A percentile compares a stretch with the other conserved stretches of the same genome.
Conservation (phyloP, 1,140 invertebrate species). For the Camponotus pennsylvanicus region DNA sequence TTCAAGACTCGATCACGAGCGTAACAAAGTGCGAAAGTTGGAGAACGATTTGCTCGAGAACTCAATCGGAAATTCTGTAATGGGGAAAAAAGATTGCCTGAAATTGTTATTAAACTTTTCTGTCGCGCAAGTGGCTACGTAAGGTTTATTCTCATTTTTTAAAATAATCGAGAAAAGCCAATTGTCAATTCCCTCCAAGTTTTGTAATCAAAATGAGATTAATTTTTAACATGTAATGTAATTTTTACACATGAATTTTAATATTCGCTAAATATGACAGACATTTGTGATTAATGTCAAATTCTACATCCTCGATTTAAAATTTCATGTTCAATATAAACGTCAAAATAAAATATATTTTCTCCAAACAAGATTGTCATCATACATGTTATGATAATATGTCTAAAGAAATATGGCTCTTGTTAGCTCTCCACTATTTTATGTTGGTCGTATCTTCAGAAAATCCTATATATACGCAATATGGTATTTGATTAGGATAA, state of each 20-base stretch:
- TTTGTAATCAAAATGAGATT: background rate
- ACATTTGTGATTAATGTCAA: background rate
- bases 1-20: constrained; percentile 48
- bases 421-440: background rate
- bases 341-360: background rate
- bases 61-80: constrained; percentile 58
- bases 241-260: background rate
- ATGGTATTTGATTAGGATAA: constrained; percentile 45
- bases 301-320: background rate
- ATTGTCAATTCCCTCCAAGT: background rate
- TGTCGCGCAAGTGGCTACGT: constrained; percentile 4
- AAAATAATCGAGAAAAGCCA: background rate
- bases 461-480: background rate
- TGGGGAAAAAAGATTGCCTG: constrained; percentile 48
- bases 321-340: background rate
- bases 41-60: constrained; percentile 45
- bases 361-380: background rate
- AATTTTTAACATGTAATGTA: background rate
- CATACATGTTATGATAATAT: background rate
- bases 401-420: background rate
- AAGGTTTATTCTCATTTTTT: constrained; percentile 19
- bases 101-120: constrained; percentile 56
- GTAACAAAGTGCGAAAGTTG: constrained; percentile 61
- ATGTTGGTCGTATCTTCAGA: background rate
- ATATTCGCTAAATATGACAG: background rate